A percentile compares a stretch with the other conserved stretches of the same genome.
These are phyloP conservation scores for Chrysotoxum bicinctum DNA, from an alignment of 2,888 invertebrate genomes.

Conservation along the genomic window DNA sequence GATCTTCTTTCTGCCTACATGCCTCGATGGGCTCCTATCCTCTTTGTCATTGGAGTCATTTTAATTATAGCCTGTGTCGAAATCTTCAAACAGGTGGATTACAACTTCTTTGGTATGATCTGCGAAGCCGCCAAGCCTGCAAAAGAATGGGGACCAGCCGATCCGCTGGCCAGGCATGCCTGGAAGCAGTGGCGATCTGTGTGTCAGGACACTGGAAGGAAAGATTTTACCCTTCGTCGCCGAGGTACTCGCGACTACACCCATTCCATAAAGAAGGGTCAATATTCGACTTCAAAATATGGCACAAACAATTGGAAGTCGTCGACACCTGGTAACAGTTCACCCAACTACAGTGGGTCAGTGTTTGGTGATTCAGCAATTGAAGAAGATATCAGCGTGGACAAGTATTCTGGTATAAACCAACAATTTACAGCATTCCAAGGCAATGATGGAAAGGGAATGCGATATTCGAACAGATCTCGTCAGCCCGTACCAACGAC, in stretches of 20 bases:
- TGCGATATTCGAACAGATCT: slow-evolving; percentile 78
- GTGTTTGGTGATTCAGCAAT: slow-evolving; percentile 82
- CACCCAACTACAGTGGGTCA: slow-evolving; percentile 82
- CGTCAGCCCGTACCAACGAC: slow-evolving; percentile 25
- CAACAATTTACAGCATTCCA: slow-evolving; percentile 79
- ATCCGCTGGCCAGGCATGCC: slow-evolving; percentile 81
- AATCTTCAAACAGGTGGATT: slow-evolving; percentile 81
- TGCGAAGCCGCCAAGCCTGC: slow-evolving; percentile 81
- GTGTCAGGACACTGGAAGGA: slow-evolving; percentile 81
- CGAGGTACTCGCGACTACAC: slow-evolving; percentile 82
- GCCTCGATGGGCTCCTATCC: slow-evolving; percentile 81
- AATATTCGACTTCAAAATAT: slow-evolving; percentile 78
- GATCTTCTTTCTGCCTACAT: slow-evolving; percentile 78
- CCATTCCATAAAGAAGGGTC: slow-evolving; percentile 81
- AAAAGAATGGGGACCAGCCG: slow-evolving; percentile 82
- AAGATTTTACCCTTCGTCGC: slow-evolving; percentile 81
- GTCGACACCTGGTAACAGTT: slow-evolving; percentile 81
- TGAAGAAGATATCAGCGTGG: slow-evolving; percentile 81
- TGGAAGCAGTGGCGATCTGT: slow-evolving; percentile 82
- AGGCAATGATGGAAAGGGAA: slow-evolving; percentile 76
- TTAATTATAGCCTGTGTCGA: slow-evolving; percentile 80
- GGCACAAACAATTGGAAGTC: slow-evolving; percentile 79
- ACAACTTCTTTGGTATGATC: slow-evolving; percentile 82
- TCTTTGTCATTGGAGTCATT: slow-evolving; percentile 78
- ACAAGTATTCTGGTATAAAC: slow-evolving; percentile 80